phyloP scores from a whole-genome alignment of 64 coral and sea anemone genomes.

The Pachyseris speciosa region DNA sequence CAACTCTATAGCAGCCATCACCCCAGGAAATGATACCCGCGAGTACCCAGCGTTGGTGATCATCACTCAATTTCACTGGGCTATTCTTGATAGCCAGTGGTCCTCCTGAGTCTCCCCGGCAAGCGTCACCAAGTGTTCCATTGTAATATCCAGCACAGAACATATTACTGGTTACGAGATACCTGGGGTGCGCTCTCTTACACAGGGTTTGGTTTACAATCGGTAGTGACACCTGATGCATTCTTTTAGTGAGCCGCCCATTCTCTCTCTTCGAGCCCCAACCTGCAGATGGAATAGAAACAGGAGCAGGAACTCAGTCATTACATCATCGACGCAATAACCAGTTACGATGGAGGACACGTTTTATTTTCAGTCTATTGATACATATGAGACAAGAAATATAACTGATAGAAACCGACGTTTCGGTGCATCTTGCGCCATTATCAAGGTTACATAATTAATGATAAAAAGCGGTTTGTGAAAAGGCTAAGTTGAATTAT shows the following conservation, averaged over 20 bases:
- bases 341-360: neutral
- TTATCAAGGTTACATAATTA: too few relatives aligned
- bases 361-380: too few relatives aligned
- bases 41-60: constrained; percentile 68
- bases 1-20: constrained; percentile 64
- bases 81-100: constrained; percentile 83
- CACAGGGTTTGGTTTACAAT: constrained; percentile 43
- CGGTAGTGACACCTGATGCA: constrained; percentile 67
- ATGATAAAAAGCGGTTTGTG: too few relatives aligned
- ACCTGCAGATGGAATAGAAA: constrained; percentile 12
- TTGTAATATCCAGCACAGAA: constrained; percentile 83
- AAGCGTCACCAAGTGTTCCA: constrained; percentile 75
- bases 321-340: too few relatives aligned
- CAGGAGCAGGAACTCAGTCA: too few relatives aligned
- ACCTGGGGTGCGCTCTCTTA: constrained; percentile 12
- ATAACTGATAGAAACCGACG: too few relatives aligned
- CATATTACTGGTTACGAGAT: constrained; percentile 82
- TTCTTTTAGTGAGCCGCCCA: neutral
- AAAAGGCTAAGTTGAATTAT: too few relatives aligned
- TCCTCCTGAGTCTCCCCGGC: constrained; percentile 88
- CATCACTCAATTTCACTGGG: neutral
- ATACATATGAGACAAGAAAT: too few relatives aligned
- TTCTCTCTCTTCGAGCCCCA: constrained; percentile 54
- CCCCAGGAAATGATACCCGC: constrained; percentile 88
- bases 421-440: too few relatives aligned